phyloP scores from a whole-genome alignment of 2,797 vertebrate genomes.

The Centroberyx gerrardi region DNA sequence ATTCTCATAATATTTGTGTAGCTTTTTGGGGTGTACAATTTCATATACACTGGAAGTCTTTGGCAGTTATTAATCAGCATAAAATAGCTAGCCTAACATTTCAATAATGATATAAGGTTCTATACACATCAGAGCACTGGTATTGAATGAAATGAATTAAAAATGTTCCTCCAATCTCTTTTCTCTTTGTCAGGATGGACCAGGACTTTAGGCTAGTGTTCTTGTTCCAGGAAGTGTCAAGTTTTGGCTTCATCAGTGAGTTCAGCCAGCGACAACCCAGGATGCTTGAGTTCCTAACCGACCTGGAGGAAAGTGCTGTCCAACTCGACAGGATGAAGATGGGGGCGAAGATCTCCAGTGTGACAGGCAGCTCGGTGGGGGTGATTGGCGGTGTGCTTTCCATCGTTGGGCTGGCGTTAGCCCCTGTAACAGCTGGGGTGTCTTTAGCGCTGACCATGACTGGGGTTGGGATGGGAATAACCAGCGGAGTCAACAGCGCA shows the following conservation, averaged over 20 bases:
- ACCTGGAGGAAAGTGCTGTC: slow-evolving; percentile 73
- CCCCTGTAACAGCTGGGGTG: slow-evolving; percentile 77
- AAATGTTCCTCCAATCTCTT: not conserved
- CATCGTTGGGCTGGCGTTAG: slow-evolving; percentile 80
- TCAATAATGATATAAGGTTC: too few species aligned
- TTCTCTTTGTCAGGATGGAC: slow-evolving; percentile 66
- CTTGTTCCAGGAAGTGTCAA: slow-evolving; percentile 61
- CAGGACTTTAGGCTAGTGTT: slow-evolving; percentile 67
- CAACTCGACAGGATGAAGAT: slow-evolving; percentile 79
- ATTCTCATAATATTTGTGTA: too few species aligned
- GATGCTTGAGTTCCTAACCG: slow-evolving; percentile 72
- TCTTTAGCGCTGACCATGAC: slow-evolving; percentile 73
- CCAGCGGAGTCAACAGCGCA: slow-evolving; percentile 67
- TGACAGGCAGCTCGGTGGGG: slow-evolving; percentile 82
- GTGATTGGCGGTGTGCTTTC: slow-evolving; percentile 74
- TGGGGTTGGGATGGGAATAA: slow-evolving; percentile 75
- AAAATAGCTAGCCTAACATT: too few species aligned
- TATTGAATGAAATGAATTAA: too few species aligned
- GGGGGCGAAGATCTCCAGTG: slow-evolving; percentile 81
- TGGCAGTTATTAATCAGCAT: too few species aligned
- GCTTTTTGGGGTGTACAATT: too few species aligned
- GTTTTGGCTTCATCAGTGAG: slow-evolving; percentile 57
- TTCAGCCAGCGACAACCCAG: slow-evolving; percentile 50
- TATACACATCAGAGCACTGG: too few species aligned
- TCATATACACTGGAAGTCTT: too few species aligned